Evolutionary conservation across 2,888 invertebrate genomes (phyloP).

Genomic region (Meiosimyza platycephala): DNA sequence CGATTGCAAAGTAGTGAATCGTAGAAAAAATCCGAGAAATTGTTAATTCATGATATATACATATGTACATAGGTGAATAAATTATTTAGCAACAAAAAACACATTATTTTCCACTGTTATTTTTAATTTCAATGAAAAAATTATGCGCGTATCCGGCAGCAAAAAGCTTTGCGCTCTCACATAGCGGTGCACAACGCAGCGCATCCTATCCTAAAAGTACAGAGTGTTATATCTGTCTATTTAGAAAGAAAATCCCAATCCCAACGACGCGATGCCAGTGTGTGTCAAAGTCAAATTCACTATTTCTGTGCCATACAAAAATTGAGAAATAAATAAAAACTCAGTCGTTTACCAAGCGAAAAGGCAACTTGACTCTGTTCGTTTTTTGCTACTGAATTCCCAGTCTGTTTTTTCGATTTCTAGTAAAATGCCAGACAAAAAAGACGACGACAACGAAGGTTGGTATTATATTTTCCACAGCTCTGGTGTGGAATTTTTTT

Average conservation of each 20-base stretch:
- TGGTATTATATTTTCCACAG: slow-evolving; percentile 2
- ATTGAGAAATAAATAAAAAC: slow-evolving; percentile 11
- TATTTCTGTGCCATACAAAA: slow-evolving; percentile 4
- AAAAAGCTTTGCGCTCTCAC: slow-evolving; percentile 11
- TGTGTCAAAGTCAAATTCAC: slow-evolving; percentile 14
- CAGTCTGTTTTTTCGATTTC: not conserved
- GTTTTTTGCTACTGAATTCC: slow-evolving; percentile 3
- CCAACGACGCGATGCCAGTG: slow-evolving; percentile 18
- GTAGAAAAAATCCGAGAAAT: no score
- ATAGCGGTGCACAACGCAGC: not conserved
- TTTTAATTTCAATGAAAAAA: not conserved
- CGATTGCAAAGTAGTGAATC: no score
- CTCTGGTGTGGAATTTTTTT: not conserved
- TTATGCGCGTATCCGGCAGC: slow-evolving; percentile 6
- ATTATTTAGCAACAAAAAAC: no score
- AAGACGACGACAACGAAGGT: slow-evolving; percentile 25
- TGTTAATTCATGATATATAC: no score
- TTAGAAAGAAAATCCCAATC: slow-evolving; percentile 1
- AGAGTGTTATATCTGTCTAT: not conserved
- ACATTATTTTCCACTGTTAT: not conserved
- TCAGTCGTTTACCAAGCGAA: slow-evolving; percentile 33
- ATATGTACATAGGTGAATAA: no score
- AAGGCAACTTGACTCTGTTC: slow-evolving; percentile 22
- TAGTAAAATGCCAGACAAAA: slow-evolving; percentile 28
- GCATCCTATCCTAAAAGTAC: not conserved